A percentile compares a stretch with the other conserved stretches of the same genome.
phyloP scores from a whole-genome alignment of 92 coral and sea anemone genomes.

The Epizoanthus rinbou region DNA sequence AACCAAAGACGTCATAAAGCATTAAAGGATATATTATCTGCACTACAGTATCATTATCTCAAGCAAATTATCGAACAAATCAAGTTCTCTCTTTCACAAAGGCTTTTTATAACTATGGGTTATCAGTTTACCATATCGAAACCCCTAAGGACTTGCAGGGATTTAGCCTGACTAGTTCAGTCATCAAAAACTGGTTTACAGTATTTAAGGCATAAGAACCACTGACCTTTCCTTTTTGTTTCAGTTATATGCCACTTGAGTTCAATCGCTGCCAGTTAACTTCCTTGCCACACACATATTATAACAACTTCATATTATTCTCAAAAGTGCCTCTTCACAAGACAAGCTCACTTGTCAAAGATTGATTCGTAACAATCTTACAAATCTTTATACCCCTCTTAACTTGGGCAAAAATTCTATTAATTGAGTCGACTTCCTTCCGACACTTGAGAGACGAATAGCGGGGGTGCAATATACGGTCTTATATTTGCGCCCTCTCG shows the following conservation, averaged over 20 bases:
- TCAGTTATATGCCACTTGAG: background rate
- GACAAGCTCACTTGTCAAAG: background rate
- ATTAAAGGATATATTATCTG: background rate
- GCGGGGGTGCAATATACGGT: constrained; percentile 32
- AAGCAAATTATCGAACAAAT: constrained; percentile 6
- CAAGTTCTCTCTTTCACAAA: background rate
- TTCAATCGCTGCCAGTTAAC: background rate
- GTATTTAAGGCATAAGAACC: no score
- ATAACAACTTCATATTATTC: background rate
- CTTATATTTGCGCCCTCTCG: constrained; percentile 1
- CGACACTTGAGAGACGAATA: constrained; percentile 18
- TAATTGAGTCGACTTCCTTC: constrained; percentile 34
- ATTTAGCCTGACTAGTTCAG: no score
- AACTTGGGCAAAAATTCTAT: background rate
- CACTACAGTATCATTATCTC: background rate
- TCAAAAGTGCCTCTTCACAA: background rate
- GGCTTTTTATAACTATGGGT: background rate
- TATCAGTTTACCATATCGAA: background rate
- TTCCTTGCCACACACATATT: background rate
- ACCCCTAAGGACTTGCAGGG: no score
- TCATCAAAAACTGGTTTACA: no score
- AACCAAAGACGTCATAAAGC: background rate
- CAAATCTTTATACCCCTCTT: background rate
- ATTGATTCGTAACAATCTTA: constrained; percentile 6
- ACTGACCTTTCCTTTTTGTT: constrained; percentile 10